Evolutionary conservation across 2,888 invertebrate genomes (phyloP), one percentile per base, ranked within the genome.

Genomic region (Strigamia crassipes): DNA sequence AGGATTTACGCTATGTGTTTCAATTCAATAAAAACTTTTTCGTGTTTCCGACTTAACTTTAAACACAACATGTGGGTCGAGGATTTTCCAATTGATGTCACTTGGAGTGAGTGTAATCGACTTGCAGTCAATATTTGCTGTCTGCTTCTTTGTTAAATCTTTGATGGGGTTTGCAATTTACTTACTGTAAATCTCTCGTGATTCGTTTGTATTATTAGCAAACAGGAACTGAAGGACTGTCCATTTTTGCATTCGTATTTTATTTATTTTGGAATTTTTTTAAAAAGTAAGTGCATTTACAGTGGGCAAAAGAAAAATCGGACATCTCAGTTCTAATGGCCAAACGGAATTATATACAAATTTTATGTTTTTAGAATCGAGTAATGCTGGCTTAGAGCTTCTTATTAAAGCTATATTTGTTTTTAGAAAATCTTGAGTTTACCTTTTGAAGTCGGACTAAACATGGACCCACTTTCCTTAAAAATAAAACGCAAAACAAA

Each of bases 111-210:
- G 56, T 18, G 56, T 56, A 56, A 56, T 56, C 56, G 56, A 56
- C 56, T 56, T 18, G 56, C 56, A 56, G 56, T 56, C 56, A 56
- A 56, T 56, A 56, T 56, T 56, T 56, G 56, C 56, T 18, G 56
- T 56, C 56, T 56, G 56, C 56, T 1, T 13, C 18, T n/a, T 56
- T 56, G 56, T 18, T 56, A 56, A 56, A 56, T 56, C n/a, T 56
- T 56, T 56, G 56, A 56, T 56, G n/a, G 21, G 18, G 18, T 56
- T 5, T 18, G n/a, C 56, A 46, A 13, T 46, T 56, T 56, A 18
- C 18, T 18, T 56, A 18, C 9, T 56, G 18, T 56, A 56, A 56
- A 56, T 56, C 56, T 56, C 21, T 56, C 4, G 56, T 56, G 2
- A 56, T 56, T 56, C 21, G 21, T 56, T 56, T 56, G n/a, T n/a